Conservation (phyloP, 1,140 invertebrate genomes). For the Heliothis subflexa region DNA sequence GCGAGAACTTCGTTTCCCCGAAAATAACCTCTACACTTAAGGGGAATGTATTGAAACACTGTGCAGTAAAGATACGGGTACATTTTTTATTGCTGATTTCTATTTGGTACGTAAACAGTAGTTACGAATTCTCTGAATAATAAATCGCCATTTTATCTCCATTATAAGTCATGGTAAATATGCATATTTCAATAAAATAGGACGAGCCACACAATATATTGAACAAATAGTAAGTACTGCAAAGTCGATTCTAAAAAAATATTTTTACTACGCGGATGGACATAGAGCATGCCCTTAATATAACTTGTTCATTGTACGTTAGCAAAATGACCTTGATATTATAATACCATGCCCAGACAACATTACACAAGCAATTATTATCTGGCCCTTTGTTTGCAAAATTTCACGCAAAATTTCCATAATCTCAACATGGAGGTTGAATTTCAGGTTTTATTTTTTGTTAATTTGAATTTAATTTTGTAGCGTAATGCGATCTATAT, state of each 20-base stretch:
- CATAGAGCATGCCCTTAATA: neutral
- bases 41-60: no score
- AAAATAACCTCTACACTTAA: conserved; percentile 21
- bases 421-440: conserved; percentile 4
- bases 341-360: conserved; percentile 28
- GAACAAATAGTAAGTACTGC: no score
- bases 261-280: no score
- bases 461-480: conserved; percentile 23
- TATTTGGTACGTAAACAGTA: no score
- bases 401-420: conserved; percentile 37
- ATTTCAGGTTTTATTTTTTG: conserved; percentile 4
- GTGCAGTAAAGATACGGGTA: no score
- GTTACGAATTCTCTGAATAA: no score
- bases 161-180: no score
- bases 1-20: conserved; percentile 21
- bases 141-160: no score
- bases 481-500: neutral
- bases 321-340: conserved; percentile 20
- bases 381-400: conserved; percentile 25
- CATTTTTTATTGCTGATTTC: no score
- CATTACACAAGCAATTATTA: conserved; percentile 27
- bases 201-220: no score
- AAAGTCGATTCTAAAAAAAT: no score
- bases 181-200: no score
- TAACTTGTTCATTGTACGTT: conserved; percentile 2